Evolutionary conservation across 2,888 invertebrate genomes (phyloP).

Genomic region (Agrochola lychnidis): DNA sequence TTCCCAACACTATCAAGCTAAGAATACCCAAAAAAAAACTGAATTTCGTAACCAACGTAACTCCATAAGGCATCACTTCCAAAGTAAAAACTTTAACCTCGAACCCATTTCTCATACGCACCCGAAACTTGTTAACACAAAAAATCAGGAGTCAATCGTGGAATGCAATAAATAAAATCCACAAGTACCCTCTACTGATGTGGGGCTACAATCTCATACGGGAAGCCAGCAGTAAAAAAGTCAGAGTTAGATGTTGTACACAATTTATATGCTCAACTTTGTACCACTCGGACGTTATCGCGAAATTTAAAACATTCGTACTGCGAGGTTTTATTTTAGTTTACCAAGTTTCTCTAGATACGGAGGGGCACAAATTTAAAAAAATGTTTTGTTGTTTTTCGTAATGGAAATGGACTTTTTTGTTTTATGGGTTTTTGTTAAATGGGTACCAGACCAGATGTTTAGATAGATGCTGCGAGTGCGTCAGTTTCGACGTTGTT

Average conservation of each 20-base stretch:
- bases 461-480: neutral
- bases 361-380: conserved; percentile 58
- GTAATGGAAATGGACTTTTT: conserved; percentile 29
- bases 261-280: conserved; percentile 65
- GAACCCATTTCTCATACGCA: conserved; percentile 49
- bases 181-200: conserved; percentile 56
- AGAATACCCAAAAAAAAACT: neutral
- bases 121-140: conserved; percentile 58
- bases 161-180: conserved; percentile 66
- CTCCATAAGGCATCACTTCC: neutral
- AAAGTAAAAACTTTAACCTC: conserved; percentile 14
- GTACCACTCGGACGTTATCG: conserved; percentile 73
- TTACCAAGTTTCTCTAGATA: conserved; percentile 62
- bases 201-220: conserved; percentile 60
- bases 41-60: neutral
- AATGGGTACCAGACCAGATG: neutral
- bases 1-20: neutral
- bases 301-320: conserved; percentile 75
- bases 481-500: neutral
- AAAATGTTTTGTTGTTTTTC: conserved; percentile 41
- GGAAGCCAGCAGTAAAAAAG: conserved; percentile 65
- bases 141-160: conserved; percentile 63
- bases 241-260: conserved; percentile 62
- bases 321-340: conserved; percentile 69
- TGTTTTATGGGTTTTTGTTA: conserved; percentile 9